These are phyloP conservation scores for Tauraco hartlaubi DNA, from an alignment of 2,797 vertebrate genomes.

Conservation along the genomic window DNA sequence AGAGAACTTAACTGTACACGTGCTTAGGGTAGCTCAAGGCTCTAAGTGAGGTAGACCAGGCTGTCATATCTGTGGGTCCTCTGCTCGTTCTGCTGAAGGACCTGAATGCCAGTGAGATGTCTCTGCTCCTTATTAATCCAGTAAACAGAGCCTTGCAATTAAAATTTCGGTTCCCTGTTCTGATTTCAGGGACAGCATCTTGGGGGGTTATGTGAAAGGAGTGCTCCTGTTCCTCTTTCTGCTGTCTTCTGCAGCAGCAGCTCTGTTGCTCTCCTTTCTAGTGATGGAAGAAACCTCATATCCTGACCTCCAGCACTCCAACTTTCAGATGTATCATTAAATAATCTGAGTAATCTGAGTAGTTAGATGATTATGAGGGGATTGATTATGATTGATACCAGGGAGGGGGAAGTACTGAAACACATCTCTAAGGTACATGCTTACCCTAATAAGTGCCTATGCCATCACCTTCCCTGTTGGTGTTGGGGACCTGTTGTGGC, in stretches of 20 bases:
- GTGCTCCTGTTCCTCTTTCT: not conserved
- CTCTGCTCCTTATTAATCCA: not conserved
- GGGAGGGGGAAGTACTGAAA: not conserved
- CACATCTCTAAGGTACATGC: not conserved
- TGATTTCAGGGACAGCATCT: not conserved
- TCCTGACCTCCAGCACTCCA: not conserved
- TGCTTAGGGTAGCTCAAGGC: not conserved
- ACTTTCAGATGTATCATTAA: not conserved
- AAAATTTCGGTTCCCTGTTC: not conserved
- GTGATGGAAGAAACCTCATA: not conserved
- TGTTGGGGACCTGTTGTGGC: fast-evolving
- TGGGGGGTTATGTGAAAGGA: not conserved
- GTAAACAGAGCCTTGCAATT: not conserved
- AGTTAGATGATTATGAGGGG: not conserved
- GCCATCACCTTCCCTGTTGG: not conserved
- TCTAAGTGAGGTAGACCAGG: not conserved
- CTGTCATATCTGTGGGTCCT: not conserved
- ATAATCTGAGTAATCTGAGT: not conserved
- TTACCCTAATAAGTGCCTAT: not conserved
- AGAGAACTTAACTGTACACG: not conserved
- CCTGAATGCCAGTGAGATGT: not conserved
- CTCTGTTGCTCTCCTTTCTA: not conserved
- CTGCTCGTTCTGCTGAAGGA: not conserved
- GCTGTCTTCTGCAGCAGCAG: not conserved
- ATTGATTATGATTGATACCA: not conserved